These are phyloP conservation scores for Chrysolina americana DNA, from an alignment of 2,888 invertebrate species.

Conservation along the genomic window DNA sequence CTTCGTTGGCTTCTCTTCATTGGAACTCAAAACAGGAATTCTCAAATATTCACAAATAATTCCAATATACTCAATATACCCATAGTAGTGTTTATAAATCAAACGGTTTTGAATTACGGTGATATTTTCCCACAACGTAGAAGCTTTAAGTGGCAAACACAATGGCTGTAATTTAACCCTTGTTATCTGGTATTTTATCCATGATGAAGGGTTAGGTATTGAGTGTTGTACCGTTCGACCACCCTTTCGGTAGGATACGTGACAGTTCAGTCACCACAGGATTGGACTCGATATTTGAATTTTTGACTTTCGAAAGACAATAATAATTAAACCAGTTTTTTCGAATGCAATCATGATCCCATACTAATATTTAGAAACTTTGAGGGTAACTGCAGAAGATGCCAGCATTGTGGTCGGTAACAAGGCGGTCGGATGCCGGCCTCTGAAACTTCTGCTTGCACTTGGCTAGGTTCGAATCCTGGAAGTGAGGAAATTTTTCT, in stretches of 20 bases:
- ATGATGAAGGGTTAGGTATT: slow-evolving; percentile 61
- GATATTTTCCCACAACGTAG: slow-evolving; percentile 49
- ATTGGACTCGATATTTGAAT: background rate
- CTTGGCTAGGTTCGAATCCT: no score
- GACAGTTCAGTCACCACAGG: slow-evolving; percentile 15
- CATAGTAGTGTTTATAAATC: slow-evolving; percentile 31
- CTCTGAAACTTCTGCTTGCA: no score
- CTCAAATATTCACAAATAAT: background rate
- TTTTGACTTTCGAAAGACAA: no score
- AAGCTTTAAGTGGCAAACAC: slow-evolving; percentile 58
- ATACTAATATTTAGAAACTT: background rate
- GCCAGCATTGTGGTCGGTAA: no score
- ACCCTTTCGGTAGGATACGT: slow-evolving; percentile 32
- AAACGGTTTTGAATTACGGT: slow-evolving; percentile 42
- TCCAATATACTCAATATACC: background rate
- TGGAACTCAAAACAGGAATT: background rate
- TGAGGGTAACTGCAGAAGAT: no score
- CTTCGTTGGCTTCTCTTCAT: no score
- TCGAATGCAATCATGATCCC: background rate
- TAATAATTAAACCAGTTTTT: background rate
- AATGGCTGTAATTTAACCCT: slow-evolving; percentile 65
- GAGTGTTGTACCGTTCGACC: slow-evolving; percentile 26
- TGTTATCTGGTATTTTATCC: slow-evolving; percentile 63
- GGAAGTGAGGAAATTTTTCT: no score
- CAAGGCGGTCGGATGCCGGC: no score